Evolutionary conservation across 92 coral and sea anemone species (phyloP), one percentile per base, ranked within the genome.

Genomic region (Siderastrea siderea): DNA sequence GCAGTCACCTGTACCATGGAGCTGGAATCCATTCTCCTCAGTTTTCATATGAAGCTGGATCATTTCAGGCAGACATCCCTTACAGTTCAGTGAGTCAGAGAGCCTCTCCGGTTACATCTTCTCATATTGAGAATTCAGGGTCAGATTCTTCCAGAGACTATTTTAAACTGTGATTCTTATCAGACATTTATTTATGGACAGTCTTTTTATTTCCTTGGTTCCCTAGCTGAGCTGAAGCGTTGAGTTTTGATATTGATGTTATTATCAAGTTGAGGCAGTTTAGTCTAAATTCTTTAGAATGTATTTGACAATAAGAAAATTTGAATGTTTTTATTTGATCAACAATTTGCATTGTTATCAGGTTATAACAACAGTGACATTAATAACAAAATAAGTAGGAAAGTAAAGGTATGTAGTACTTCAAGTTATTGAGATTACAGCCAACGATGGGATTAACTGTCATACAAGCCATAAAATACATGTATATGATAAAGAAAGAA

Each of bases 51-150:
- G 76, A 71, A 71, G 76, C 57, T 6, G 57, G 76, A 48, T 71
- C 76, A 71, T 71, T 71, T 71, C 76, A 71, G 76, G 16, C 76
- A 71, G 76, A 71, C 76, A 71, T 7, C 76, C 76, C 4, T 71
- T 71, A 47, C 55, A 71, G 76, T 71, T 71, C 76, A 71, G 76
- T 71, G 76, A 71, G 76, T 71, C 76, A 71, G 57, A 71, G 76
- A 14, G 57, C 76, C 76, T 71, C 76, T 48, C 19, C 58, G 13
- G 76, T 46, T 71, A 71, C 76, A 71, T 71, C 76, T 71, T 26
- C 38, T 26, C 76, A 71, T 71, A 71, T 6, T 47, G 58, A 71
- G 53, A 71, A 71, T 71, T 46, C 76, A 46, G 76, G 76, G 76
- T 71, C 76, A 71, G 76, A 71, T 71, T 71, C 54, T 71, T 54